Evolutionary conservation across 1,140 invertebrate species (phyloP), one percentile per base, ranked within the genome.

Genomic region (Drosophila prosaltans): DNA sequence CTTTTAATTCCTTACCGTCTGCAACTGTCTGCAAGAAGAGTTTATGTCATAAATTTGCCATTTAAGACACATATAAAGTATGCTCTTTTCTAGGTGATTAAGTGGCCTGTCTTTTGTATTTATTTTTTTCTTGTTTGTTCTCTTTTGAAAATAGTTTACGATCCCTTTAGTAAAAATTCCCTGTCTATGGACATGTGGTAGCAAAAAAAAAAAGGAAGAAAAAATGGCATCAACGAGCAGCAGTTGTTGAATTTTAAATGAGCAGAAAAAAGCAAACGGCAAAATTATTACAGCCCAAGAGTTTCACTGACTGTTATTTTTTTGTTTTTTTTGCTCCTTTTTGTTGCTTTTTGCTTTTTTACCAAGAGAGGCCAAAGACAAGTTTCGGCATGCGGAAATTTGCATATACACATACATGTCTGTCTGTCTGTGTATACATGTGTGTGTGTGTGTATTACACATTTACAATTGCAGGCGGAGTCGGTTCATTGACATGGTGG

Each of bases 201-300:
- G 57, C 69, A 65, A 54, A 16, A 26, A 43, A 43, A 10, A 24
- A 74, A 51, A 30, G 2, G 28, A 30, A 30, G 28, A 74, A 65
- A 74, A 85, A 81, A 80, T 85, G 70, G 81, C 75, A 80, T 64
- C 67, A 70, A 41, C 67, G 73, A 69, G 71, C 80, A 74, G 84
- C 72, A 78, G 84, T 89, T 89, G 84, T 89, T 89, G 84, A 89
- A 89, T 89, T 89, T 89, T 73, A 89, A 89, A 89, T 89, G 84
- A 88, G 84, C 84, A 74, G 79, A 80, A 80, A 80, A 72, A 80
- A 89, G 73, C 84, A 78, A 84, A 88, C 74, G 78, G 80, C 77
- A 78, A 77, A 86, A 86, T 88, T 88, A 86, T 88, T 88, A 88
- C 83, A 88, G 66, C 69, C 83, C 81, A 83, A 70, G 59, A 76